Evolutionary conservation across 2,888 invertebrate genomes (phyloP), one percentile per base, ranked within the genome.

Genomic region (Xestia ashworthii): DNA sequence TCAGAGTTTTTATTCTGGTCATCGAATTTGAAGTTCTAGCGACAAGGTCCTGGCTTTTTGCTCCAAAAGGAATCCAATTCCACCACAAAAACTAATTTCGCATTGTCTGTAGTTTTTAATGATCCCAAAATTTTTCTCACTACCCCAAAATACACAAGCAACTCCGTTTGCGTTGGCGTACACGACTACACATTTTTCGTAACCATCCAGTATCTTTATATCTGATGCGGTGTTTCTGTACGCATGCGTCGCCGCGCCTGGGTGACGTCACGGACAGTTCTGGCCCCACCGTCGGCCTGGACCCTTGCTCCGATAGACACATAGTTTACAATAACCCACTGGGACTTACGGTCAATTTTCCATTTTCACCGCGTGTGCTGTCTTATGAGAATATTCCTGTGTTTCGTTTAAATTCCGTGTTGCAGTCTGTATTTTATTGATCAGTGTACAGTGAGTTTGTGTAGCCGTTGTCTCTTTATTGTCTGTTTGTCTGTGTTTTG

Each of bases 181-280:
- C 38, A 22, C 44, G 6, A 44, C 44, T 44, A 38, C 44, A 38
- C 14, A n/a, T 60, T 46, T 65, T 3, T 55, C n/a, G 25, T 70
- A 44, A 50, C 58, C 87, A 88, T 93, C 92, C 84, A 93, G 91
- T 86, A 83, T 87, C 84, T 91, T 65, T 92, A 91, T 89, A 89
- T 88, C 89, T 84, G 82, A 85, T 87, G 87, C 83, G 84, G 88
- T 50, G 84, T 84, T 84, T 71, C 78, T 86, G 66, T 88, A 90
- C 96, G 96, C 96, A 95, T 95, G 96, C 95, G 95, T 89, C 90
- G 93, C 89, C 93, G 93, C 94, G 93, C 93, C 94, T 94, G 88
- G 80, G 91, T 95, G 96, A 96, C 95, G 95, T 95, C 94, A 95
- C 90, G 74, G 75, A 86, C 92, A 95, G 95, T 95, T 89, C 91